Evolutionary conservation across 2,888 invertebrate genomes (phyloP).

Genomic region (Drosophila dives): DNA sequence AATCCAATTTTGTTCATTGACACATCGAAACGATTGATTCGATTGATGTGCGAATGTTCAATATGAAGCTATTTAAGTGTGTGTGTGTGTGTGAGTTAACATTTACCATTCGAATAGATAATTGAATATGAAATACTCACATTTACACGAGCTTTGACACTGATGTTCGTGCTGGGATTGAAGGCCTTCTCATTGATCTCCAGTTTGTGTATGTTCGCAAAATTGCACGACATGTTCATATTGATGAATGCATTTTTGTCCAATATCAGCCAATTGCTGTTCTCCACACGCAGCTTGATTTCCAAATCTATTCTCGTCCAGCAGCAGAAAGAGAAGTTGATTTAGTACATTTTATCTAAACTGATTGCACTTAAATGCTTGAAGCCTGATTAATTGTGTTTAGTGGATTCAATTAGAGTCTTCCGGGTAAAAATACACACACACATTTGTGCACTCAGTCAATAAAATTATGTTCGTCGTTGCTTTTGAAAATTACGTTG

Average conservation of each 20-base stretch:
- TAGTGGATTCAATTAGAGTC: slow-evolving; percentile 1
- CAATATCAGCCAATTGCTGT: slow-evolving; percentile 74
- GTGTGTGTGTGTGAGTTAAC: not conserved
- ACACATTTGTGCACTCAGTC: not conserved
- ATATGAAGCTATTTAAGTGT: slow-evolving; percentile 75
- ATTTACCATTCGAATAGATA: not conserved
- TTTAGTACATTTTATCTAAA: not conserved
- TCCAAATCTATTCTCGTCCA: slow-evolving; percentile 67
- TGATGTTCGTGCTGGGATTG: slow-evolving; percentile 58
- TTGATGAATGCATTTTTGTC: slow-evolving; percentile 80
- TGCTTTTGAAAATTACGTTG: not conserved
- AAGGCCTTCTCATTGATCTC: slow-evolving; percentile 81
- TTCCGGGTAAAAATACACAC: not conserved
- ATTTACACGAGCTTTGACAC: slow-evolving; percentile 66
- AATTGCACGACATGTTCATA: slow-evolving; percentile 77
- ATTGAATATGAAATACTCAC: slow-evolving; percentile 59
- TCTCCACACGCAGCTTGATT: slow-evolving; percentile 79
- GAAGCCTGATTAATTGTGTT: slow-evolving; percentile 3
- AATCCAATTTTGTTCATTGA: slow-evolving; percentile 82
- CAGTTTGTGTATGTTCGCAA: slow-evolving; percentile 76
- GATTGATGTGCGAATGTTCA: slow-evolving; percentile 73
- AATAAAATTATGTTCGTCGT: not conserved
- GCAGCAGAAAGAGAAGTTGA: not conserved
- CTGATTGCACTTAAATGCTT: slow-evolving; percentile 2
- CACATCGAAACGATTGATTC: slow-evolving; percentile 80